Conservation (phyloP, 2,113 vertebrate species). For the Pangasianodon hypophthalmus region DNA sequence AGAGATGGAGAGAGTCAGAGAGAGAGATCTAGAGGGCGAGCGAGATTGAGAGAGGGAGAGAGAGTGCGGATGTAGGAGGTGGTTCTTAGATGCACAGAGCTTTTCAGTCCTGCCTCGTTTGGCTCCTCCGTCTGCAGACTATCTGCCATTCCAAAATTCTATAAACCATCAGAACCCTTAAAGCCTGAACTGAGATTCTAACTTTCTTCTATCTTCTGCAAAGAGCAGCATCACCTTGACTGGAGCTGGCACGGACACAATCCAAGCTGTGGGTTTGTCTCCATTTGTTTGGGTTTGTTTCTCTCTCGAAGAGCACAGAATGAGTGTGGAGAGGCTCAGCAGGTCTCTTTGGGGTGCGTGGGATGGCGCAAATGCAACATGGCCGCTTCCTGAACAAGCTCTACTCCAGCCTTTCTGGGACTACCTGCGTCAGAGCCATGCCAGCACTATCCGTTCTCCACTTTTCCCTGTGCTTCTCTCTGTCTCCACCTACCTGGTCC, state of each 20-base stretch:
- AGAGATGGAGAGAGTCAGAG: slow-evolving; percentile 13
- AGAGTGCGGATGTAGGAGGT: slow-evolving; percentile 67
- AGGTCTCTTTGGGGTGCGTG: slow-evolving; percentile 60
- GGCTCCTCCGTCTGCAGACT: slow-evolving; percentile 62
- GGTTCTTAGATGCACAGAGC: slow-evolving; percentile 73
- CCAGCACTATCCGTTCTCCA: slow-evolving; percentile 71
- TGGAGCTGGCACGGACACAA: slow-evolving; percentile 3
- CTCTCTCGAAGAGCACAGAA: slow-evolving; percentile 24
- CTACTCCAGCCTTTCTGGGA: slow-evolving; percentile 77
- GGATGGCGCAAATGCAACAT: slow-evolving; percentile 64
- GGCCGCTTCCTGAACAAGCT: slow-evolving; percentile 57
- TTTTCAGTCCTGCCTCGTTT: slow-evolving; percentile 67
- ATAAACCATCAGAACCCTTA: not conserved
- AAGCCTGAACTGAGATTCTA: slow-evolving; percentile 19
- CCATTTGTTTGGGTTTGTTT: not conserved
- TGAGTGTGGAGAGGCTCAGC: slow-evolving; percentile 43
- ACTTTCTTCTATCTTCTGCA: not conserved
- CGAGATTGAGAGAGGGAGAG: slow-evolving; percentile 22
- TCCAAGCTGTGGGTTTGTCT: slow-evolving; percentile 26
- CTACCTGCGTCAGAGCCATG: slow-evolving; percentile 74
- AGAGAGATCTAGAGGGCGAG: slow-evolving; percentile 30
- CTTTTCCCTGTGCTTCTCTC: slow-evolving; percentile 77
- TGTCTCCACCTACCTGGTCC: slow-evolving; percentile 72
- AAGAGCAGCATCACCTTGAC: slow-evolving; percentile 29
- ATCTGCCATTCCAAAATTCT: slow-evolving; percentile 58